These are phyloP conservation scores for Cryptotis parvus DNA, from an alignment of 2,113 vertebrate genomes.

Conservation along the genomic window DNA sequence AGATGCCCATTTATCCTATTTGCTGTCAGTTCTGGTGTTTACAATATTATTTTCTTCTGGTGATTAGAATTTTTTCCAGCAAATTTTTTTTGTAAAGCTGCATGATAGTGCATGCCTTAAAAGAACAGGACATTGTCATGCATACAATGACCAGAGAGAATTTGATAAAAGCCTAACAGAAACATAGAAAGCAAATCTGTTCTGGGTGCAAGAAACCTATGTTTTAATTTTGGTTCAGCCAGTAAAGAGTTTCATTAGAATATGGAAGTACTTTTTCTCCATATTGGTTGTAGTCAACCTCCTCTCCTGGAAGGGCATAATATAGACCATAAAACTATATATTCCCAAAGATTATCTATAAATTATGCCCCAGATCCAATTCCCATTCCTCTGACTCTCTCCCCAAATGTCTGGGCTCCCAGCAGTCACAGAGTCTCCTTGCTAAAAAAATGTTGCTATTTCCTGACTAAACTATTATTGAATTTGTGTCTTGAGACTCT, in stretches of 20 bases:
- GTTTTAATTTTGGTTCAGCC: background rate
- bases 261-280: background rate
- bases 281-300: background rate
- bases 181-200: background rate
- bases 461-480: background rate
- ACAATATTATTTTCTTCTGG: background rate
- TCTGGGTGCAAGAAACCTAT: background rate
- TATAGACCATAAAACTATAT: background rate
- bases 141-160: background rate
- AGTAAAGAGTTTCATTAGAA: background rate
- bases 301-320: background rate
- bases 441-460: background rate
- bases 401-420: background rate
- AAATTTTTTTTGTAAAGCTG: background rate
- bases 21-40: background rate
- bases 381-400: background rate
- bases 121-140: background rate
- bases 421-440: background rate
- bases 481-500: background rate
- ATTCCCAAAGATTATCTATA: background rate
- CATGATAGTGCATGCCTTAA: background rate
- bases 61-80: background rate
- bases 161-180: background rate
- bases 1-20: slow-evolving; percentile 47
- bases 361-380: too few species aligned